Percentiles rank a stretch among this genome's conserved stretches.
Conservation (phyloP, 2,113 vertebrate species). For the Emberiza fucata region DNA sequence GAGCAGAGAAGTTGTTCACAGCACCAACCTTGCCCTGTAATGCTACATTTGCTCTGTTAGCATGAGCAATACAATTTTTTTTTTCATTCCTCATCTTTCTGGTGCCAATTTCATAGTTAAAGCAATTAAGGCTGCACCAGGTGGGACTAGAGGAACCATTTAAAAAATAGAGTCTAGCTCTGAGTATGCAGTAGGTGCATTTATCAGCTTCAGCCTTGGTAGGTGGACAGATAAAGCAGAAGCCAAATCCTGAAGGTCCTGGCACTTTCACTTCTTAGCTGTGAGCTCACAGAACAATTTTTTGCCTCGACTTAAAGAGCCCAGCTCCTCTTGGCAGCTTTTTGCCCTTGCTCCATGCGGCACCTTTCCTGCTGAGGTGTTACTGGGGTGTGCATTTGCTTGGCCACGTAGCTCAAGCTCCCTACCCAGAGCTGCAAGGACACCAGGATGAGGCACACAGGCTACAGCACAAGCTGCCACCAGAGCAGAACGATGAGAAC, state of each 20-base stretch:
- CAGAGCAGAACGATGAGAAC: not conserved
- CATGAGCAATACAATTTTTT: not conserved
- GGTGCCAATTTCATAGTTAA: conserved; percentile 1
- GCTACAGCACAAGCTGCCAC: not conserved
- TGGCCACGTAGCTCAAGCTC: not conserved
- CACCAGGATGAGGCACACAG: not conserved
- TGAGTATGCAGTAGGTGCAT: not conserved
- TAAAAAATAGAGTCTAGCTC: not conserved
- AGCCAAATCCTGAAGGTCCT: not conserved
- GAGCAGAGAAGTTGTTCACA: not conserved
- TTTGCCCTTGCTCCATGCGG: not conserved
- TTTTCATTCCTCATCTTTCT: not conserved
- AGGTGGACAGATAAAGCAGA: not conserved
- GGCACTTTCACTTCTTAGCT: not conserved
- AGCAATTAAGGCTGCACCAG: not conserved
- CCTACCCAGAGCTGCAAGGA: not conserved
- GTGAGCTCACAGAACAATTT: not conserved
- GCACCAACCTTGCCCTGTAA: not conserved
- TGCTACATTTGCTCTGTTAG: not conserved
- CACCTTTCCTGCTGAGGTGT: not conserved
- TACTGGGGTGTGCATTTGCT: not conserved
- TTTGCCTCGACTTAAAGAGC: not conserved
- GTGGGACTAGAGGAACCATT: not conserved
- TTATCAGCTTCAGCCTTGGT: not conserved
- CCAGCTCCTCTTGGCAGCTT: not conserved